A percentile compares a stretch with the other conserved stretches of the same genome.
Evolutionary conservation across 2,797 vertebrate genomes (phyloP).

Genomic region (Coendou prehensilis): DNA sequence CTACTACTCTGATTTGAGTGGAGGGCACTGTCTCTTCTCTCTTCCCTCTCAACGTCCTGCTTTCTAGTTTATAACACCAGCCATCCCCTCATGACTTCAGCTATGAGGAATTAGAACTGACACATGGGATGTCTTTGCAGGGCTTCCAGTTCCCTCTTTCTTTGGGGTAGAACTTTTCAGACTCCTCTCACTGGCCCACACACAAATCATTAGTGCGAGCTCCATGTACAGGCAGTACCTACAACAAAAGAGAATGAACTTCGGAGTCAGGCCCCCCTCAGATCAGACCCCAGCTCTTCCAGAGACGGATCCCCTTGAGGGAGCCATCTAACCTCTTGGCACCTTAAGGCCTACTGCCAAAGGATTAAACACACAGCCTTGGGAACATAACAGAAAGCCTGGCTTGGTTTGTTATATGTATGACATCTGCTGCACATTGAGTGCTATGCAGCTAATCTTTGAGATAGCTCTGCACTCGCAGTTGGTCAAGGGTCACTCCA

Average conservation of each 20-base stretch:
- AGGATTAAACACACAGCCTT: neutral
- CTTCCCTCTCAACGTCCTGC: neutral
- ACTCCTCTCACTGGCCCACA: neutral
- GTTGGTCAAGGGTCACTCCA: neutral
- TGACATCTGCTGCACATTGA: accelerated
- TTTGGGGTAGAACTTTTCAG: neutral
- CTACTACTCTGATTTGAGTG: neutral
- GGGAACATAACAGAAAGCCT: neutral
- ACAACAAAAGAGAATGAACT: neutral
- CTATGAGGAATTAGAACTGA: neutral
- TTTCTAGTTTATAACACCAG: neutral
- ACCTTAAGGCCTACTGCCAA: neutral
- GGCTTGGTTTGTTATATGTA: neutral
- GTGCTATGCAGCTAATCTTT: neutral
- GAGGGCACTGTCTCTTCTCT: neutral
- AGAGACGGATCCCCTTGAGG: neutral
- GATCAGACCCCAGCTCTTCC: neutral
- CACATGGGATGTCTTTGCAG: accelerated
- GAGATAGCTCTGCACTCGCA: neutral
- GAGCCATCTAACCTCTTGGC: neutral
- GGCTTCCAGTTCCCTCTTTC: neutral
- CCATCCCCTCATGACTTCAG: neutral
- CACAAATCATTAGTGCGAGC: neutral
- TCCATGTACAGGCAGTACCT: neutral
- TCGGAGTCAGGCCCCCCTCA: neutral